phyloP scores from a whole-genome alignment of 23 tunicate species.

The Halocynthia roretzi region DNA sequence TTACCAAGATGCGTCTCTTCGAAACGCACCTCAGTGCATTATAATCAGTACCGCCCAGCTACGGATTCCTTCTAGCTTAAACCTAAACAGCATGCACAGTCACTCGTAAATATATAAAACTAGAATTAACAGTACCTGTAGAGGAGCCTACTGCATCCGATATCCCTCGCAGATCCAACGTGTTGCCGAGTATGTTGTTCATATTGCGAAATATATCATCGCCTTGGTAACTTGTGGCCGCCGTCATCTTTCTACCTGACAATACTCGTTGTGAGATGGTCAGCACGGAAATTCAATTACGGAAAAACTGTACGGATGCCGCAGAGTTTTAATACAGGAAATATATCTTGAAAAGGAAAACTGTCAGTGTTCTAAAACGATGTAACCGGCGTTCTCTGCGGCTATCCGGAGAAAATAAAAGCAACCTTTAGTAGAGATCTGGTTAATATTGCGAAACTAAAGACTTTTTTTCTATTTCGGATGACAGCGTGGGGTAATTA shows the following conservation, averaged over 20 bases:
- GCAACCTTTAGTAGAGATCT: too few species aligned
- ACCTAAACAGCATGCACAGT: too few species aligned
- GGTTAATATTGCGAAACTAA: too few species aligned
- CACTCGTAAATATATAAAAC: not conserved
- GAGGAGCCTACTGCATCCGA: conserved; percentile 38
- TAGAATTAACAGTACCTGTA: conserved; percentile 2
- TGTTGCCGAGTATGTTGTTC: conserved; percentile 83
- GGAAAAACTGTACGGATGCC: too few species aligned
- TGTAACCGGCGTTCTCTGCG: too few species aligned
- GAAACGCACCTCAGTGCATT: not conserved
- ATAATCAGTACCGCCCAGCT: not conserved
- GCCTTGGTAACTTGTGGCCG: conserved; percentile 45
- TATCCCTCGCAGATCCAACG: conserved; percentile 83
- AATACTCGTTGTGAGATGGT: not conserved
- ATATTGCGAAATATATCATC: conserved; percentile 87
- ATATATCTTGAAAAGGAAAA: too few species aligned
- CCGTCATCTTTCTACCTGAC: conserved; percentile 28
- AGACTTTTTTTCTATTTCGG: too few species aligned
- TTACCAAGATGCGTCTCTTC: not conserved
- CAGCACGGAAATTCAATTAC: too few species aligned
- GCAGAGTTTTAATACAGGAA: too few species aligned
- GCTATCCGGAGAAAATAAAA: too few species aligned
- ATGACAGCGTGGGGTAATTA: too few species aligned
- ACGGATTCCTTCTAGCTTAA: not conserved
- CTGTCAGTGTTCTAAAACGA: too few species aligned